Evolutionary conservation across 2,888 invertebrate genomes (phyloP), one percentile per base, ranked within the genome.

Genomic region (Plusia festucae): DNA sequence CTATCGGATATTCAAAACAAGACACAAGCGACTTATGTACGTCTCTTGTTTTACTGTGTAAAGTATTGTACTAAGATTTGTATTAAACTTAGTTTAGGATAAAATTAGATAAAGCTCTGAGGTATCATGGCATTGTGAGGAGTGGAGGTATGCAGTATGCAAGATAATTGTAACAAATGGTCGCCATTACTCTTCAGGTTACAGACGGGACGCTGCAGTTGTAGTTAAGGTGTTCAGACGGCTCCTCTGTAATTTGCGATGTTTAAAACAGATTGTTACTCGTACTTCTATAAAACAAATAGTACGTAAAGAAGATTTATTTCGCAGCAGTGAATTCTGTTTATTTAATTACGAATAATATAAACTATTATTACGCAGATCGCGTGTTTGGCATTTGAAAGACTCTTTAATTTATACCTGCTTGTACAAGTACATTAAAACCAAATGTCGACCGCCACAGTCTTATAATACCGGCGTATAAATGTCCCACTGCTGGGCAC

Each of bases 141-240:
- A 40, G n/a, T 40, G 40, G 5, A 18, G 46, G 46, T 20, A 20
- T 49, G 46, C 46, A 49, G 46, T 20, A 20, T 11, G 46, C 46
- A 20, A 49, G 46, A 49, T 49, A 49, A 49, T 49, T 49, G 46
- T 49, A 49, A 49, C 46, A 11, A 49, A 49, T 49, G 40, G 40
- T 5, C 2, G 40, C 40, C 40, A 40, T 40, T 40, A 40, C 6
- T 40, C 40, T 40, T 40, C 15, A n/a, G 15, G 46, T 16, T 46
- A 46, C 16, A 18, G 18, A 18, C 34, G 34, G 34, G 34, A 34
- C 46, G 16, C 46, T 46, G 46, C 18, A 18, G 6, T 49, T 20
- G 46, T 49, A 49, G 20, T 49, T n/a, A 40, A 18, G 20, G 46
- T 49, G 20, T 49, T 49, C 18, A 49, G 46, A 20, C 20, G 20